phyloP scores from a whole-genome alignment of 1,140 invertebrate genomes.

The Cotesia typhae region DNA sequence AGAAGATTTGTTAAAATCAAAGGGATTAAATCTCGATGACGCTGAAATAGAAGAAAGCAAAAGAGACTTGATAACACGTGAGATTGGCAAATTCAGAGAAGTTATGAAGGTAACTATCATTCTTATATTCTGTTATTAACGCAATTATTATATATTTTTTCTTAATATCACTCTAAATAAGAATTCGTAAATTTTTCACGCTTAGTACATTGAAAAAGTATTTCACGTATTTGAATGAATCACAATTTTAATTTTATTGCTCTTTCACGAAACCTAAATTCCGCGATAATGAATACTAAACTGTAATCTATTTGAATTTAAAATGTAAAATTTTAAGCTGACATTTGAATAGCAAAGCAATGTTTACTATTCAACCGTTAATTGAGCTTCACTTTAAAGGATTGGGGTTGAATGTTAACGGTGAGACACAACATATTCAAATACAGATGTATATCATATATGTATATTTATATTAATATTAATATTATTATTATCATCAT shows the following conservation, averaged over 20 bases:
- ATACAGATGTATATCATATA: no score
- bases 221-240: neutral
- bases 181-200: neutral
- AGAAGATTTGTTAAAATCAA: constrained; percentile 71
- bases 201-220: neutral
- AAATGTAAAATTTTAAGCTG: no score
- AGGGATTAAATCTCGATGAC: constrained; percentile 76
- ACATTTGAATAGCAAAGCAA: no score
- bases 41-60: constrained; percentile 95
- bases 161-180: constrained; percentile 21
- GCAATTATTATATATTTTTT: constrained; percentile 36
- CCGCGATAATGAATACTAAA: no score
- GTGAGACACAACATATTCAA: no score
- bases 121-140: constrained; percentile 20
- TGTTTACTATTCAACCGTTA: no score
- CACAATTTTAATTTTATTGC: neutral
- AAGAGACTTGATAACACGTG: constrained; percentile 91
- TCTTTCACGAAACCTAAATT: no score
- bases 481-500: neutral
- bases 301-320: no score
- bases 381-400: no score
- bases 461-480: no score
- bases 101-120: constrained; percentile 87
- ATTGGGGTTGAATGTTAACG: no score
- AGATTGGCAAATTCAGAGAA: constrained; percentile 97